Conservation (phyloP, 1,140 invertebrate species). For the Caenorhabditis latens region DNA sequence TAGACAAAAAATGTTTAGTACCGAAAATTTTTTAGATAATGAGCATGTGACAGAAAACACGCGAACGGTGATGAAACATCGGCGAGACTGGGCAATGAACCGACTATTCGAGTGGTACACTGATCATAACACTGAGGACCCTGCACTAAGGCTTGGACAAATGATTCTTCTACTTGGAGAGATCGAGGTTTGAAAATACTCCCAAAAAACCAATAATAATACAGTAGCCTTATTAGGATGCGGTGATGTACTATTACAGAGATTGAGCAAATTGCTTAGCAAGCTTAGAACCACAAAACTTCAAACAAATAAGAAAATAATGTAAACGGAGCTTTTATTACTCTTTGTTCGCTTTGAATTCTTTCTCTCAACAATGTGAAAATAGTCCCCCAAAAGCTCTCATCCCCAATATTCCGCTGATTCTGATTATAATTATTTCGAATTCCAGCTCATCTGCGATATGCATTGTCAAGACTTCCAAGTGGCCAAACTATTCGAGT, state of each 20-base stretch:
- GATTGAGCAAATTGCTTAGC: no score
- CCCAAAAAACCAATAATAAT: no score
- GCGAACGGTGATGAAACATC: slow-evolving; percentile 32
- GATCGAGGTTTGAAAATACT: slow-evolving; percentile 57
- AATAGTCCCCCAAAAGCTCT: no score
- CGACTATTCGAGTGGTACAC: slow-evolving; percentile 61
- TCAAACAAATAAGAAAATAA: no score
- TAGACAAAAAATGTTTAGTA: neutral
- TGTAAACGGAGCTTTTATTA: no score
- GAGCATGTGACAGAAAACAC: slow-evolving; percentile 29
- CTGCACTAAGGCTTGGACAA: slow-evolving; percentile 59
- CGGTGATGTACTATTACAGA: no score
- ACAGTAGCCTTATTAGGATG: no score
- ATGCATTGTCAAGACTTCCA: slow-evolving; percentile 64
- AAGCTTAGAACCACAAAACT: no score
- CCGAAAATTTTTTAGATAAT: neutral
- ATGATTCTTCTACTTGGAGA: slow-evolving; percentile 60
- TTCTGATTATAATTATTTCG: neutral
- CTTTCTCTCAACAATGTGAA: no score
- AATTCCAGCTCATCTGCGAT: slow-evolving; percentile 57
- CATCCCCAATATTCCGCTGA: no score
- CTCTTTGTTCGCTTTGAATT: no score
- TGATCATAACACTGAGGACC: slow-evolving; percentile 18
- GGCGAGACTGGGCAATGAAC: slow-evolving; percentile 61
- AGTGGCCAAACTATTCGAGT: slow-evolving; percentile 65